Evolutionary conservation across 2,888 invertebrate species (phyloP).

Genomic region (Papilio demoleus): DNA sequence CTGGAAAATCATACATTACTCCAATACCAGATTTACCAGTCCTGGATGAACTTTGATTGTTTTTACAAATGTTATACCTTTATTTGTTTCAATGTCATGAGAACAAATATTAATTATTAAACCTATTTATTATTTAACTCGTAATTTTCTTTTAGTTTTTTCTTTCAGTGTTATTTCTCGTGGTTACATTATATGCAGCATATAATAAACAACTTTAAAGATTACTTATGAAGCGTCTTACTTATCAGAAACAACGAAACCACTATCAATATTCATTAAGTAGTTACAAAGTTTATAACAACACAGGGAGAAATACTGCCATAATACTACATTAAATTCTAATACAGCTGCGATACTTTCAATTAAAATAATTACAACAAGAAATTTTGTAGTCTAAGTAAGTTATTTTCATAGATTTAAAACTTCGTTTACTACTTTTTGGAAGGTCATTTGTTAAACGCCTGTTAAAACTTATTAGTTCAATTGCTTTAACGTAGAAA

Average conservation of each 20-base stretch:
- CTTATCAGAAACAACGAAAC: background rate
- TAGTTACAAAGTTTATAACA: constrained; percentile 15
- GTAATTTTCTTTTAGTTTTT: background rate
- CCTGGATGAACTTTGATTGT: constrained; percentile 49
- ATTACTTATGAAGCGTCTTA: constrained; percentile 1
- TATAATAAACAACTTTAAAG: background rate
- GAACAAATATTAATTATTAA: too few species aligned
- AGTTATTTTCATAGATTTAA: background rate
- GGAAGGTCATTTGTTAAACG: background rate
- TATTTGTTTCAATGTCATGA: too few species aligned
- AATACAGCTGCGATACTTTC: background rate
- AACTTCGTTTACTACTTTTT: background rate
- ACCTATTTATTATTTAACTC: too few species aligned
- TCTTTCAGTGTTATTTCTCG: background rate
- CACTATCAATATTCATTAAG: constrained; percentile 6
- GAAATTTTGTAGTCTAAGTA: background rate
- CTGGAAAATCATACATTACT: constrained; percentile 62
- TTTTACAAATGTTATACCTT: background rate
- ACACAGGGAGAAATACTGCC: constrained; percentile 7
- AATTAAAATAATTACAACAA: background rate
- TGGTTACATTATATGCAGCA: too few species aligned
- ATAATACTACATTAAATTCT: constrained; percentile 6
- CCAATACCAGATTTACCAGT: constrained; percentile 46
- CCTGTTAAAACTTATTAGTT: background rate
- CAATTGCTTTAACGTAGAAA: constrained; percentile 4